Evolutionary conservation across 2,888 invertebrate species (phyloP).

Genomic region (Caenorhabditis sinica): DNA sequence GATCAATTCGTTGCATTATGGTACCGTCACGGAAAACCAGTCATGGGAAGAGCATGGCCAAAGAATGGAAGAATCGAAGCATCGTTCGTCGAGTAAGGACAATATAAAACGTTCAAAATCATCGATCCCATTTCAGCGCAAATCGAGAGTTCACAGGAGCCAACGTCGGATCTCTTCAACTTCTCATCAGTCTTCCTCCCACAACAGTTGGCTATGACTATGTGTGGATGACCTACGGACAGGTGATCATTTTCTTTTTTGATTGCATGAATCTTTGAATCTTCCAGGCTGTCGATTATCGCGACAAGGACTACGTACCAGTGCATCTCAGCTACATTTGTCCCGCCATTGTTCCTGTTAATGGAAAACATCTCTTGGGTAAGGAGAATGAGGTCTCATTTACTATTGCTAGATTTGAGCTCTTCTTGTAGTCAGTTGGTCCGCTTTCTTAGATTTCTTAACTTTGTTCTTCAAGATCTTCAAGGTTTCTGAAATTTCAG

Average conservation of each 20-base stretch:
- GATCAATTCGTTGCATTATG: constrained; percentile 75
- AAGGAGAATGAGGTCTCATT: neutral
- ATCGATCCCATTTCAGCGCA: constrained; percentile 23
- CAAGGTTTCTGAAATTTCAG: no score
- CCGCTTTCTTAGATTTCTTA: no score
- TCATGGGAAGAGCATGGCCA: constrained; percentile 75
- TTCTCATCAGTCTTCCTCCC: constrained; percentile 67
- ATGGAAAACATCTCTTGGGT: constrained; percentile 63
- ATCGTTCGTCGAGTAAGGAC: constrained; percentile 70
- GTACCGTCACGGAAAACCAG: constrained; percentile 73
- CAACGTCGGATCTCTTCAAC: constrained; percentile 70
- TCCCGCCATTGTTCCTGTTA: constrained; percentile 69
- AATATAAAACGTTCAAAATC: neutral
- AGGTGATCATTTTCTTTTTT: constrained; percentile 19
- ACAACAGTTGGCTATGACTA: constrained; percentile 73
- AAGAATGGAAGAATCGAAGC: constrained; percentile 67
- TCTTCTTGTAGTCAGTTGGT: no score
- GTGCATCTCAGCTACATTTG: constrained; percentile 73
- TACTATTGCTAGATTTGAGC: no score
- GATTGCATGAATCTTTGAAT: neutral
- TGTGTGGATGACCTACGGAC: constrained; percentile 70
- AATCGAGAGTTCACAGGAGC: constrained; percentile 70
- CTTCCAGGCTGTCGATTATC: constrained; percentile 61
- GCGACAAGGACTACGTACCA: constrained; percentile 72
- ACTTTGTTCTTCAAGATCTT: no score